Evolutionary conservation across 2,888 invertebrate genomes (phyloP).

Genomic region (Drosophila kokeensis): DNA sequence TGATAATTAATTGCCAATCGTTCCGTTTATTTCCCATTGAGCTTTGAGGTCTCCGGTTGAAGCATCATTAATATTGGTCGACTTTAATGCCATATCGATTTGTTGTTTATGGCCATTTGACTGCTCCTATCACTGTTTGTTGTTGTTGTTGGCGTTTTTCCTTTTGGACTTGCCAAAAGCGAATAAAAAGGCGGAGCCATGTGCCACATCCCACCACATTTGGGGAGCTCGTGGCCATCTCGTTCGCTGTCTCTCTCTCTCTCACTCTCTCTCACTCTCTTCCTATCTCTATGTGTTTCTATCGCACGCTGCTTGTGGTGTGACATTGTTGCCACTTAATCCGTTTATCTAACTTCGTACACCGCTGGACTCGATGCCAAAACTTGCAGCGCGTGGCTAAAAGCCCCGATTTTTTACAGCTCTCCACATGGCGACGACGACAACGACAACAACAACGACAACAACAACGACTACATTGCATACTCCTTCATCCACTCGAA

Average conservation of each 20-base stretch:
- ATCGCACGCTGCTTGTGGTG: conserved; percentile 38
- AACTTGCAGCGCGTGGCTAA: conserved; percentile 70
- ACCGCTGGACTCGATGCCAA: conserved; percentile 84
- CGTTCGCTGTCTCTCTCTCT: conserved; percentile 4
- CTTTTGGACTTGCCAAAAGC: conserved; percentile 27
- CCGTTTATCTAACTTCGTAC: conserved; percentile 85
- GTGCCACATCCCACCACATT: conserved; percentile 25
- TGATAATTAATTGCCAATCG: conserved; percentile 20
- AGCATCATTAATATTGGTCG: conserved; percentile 55
- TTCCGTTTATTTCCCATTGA: conserved; percentile 13
- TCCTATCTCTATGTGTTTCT: conserved; percentile 3
- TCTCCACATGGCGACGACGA: conserved; percentile 8
- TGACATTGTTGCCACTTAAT: conserved; percentile 83
- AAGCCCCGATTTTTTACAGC: conserved; percentile 58
- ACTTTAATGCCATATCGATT: conserved; percentile 71
- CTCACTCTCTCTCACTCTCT: not conserved
- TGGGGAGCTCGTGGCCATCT: not conserved
- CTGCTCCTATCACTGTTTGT: conserved; percentile 24
- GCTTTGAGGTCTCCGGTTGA: not conserved
- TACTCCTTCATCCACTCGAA: conserved; percentile 53
- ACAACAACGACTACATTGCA: conserved; percentile 28
- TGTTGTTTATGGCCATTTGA: conserved; percentile 55
- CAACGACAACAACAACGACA: conserved; percentile 24
- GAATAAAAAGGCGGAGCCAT: conserved; percentile 42
- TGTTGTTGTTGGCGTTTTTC: conserved; percentile 30